These are phyloP conservation scores for Pluvianellus socialis DNA, from an alignment of 2,113 vertebrate species.

Conservation along the genomic window DNA sequence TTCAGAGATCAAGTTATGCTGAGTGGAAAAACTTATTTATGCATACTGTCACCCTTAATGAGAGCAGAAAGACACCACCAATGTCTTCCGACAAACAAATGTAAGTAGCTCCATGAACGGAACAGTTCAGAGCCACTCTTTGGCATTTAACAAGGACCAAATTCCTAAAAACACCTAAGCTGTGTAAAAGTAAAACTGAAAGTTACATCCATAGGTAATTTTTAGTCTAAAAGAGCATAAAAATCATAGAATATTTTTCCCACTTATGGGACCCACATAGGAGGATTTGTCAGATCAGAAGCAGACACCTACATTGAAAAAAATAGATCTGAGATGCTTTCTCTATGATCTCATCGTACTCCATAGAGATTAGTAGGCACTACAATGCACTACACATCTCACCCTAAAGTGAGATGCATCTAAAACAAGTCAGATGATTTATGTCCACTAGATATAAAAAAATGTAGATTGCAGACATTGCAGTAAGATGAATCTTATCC, in stretches of 20 bases:
- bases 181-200: neutral
- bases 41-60: neutral
- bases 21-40: neutral
- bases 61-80: neutral
- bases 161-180: neutral
- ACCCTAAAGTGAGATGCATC: neutral
- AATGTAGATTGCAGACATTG: neutral
- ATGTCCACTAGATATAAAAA: neutral
- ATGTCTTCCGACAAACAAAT: neutral
- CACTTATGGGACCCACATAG: neutral
- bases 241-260: neutral
- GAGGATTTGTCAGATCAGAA: neutral
- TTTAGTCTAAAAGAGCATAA: neutral
- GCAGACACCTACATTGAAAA: neutral
- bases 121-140: neutral
- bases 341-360: neutral
- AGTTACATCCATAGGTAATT: neutral
- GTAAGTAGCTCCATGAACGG: neutral
- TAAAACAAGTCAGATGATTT: neutral
- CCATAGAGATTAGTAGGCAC: neutral
- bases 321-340: neutral
- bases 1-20: neutral
- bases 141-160: neutral
- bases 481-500: neutral
- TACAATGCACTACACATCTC: neutral